Evolutionary conservation across 2,113 vertebrate species (phyloP).

Genomic region (Cyanoramphus novaezelandiae): DNA sequence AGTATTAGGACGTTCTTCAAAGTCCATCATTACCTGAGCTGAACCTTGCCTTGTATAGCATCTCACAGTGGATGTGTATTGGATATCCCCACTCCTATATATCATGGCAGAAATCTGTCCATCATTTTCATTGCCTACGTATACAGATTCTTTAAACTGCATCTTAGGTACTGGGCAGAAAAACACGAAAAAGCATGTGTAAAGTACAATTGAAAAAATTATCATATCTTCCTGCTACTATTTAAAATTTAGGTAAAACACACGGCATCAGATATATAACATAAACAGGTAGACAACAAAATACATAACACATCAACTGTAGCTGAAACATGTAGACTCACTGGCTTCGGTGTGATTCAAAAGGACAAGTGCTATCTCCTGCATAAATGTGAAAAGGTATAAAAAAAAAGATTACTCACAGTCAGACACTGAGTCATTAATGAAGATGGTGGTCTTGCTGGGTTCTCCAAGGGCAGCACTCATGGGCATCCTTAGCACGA

Average conservation of each 20-base stretch:
- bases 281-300: background rate
- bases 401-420: conserved; percentile 75
- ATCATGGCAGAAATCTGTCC: conserved; percentile 80
- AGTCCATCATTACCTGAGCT: conserved; percentile 96
- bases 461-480: conserved; percentile 88
- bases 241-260: background rate
- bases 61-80: conserved; percentile 84
- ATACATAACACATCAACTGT: background rate
- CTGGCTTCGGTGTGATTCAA: background rate
- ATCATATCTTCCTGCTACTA: background rate
- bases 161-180: conserved; percentile 86
- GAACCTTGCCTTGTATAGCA: conserved; percentile 94
- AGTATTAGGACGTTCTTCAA: conserved; percentile 91
- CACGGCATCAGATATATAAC: background rate
- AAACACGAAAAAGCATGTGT: background rate
- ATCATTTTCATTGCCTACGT: conserved; percentile 81
- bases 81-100: conserved; percentile 85
- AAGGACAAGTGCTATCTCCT: background rate
- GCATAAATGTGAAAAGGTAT: background rate
- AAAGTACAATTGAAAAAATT: background rate
- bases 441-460: conserved; percentile 82
- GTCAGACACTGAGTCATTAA: conserved; percentile 91
- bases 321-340: background rate
- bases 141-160: conserved; percentile 86
- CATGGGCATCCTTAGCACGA: conserved; percentile 90